phyloP scores from a whole-genome alignment of 2,888 invertebrate species.

The Cephus sareptanus region DNA sequence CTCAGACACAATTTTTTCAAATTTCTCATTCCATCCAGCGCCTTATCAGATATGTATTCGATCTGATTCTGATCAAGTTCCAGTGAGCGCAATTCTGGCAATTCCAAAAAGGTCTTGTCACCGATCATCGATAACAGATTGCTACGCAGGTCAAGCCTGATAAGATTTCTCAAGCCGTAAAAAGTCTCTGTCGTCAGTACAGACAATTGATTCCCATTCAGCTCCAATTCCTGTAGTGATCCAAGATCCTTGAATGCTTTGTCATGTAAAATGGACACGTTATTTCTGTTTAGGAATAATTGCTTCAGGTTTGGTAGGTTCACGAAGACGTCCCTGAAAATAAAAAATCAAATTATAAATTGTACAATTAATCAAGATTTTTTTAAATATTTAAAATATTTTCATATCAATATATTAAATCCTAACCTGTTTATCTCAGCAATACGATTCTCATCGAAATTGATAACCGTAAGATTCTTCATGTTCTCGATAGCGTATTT shows the following conservation, averaged over 20 bases:
- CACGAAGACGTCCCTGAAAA: conserved; percentile 74
- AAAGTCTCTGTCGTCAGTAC: conserved; percentile 82
- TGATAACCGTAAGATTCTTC: conserved; percentile 75
- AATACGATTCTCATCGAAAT: conserved; percentile 82
- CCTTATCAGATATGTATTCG: conserved; percentile 79
- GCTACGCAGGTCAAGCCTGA: conserved; percentile 78
- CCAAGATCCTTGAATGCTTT: conserved; percentile 82
- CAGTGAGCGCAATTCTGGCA: conserved; percentile 79
- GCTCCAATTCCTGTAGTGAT: conserved; percentile 82
- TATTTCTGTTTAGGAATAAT: conserved; percentile 86
- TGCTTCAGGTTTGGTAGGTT: conserved; percentile 79
- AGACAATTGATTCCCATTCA: conserved; percentile 82
- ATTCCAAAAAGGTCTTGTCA: conserved; percentile 82
- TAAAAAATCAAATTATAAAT: not conserved
- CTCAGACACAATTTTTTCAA: conserved; percentile 79
- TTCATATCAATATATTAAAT: too few species aligned
- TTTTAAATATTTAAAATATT: too few species aligned
- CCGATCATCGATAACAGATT: conserved; percentile 83
- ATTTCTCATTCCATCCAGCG: conserved; percentile 80
- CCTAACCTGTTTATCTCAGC: conserved; percentile 73
- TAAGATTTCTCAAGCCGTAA: conserved; percentile 79
- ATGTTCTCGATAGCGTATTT: conserved; percentile 80
- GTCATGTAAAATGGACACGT: conserved; percentile 85
- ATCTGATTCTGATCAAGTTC: conserved; percentile 77
- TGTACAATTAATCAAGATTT: too few species aligned